Conservation (phyloP, 2,113 vertebrate genomes). For the Physeter macrocephalus region DNA sequence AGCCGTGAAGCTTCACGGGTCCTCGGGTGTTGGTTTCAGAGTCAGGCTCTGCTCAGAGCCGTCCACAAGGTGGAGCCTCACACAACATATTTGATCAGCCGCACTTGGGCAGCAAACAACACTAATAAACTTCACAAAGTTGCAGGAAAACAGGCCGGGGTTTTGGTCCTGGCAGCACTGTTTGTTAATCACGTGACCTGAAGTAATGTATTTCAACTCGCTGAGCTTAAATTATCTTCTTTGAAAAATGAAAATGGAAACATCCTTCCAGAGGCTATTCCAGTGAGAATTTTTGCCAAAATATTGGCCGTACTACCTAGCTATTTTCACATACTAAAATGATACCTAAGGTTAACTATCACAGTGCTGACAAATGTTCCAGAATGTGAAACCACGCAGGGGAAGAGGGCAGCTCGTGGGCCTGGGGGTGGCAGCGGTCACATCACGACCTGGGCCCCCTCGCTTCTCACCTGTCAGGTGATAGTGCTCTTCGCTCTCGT, state of each 20-base stretch:
- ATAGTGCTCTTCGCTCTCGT: slow-evolving; percentile 96
- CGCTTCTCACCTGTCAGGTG: slow-evolving; percentile 89
- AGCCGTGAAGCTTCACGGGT: rapidly evolving
- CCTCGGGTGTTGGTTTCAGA: rapidly evolving
- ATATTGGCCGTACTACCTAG: rapidly evolving
- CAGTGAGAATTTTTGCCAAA: not conserved
- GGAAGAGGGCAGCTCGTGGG: rapidly evolving
- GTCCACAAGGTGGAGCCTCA: slow-evolving; percentile 73
- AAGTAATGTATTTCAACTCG: not conserved
- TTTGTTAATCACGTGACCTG: not conserved
- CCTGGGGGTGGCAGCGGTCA: rapidly evolving
- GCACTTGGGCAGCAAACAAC: rapidly evolving
- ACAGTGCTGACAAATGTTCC: rapidly evolving
- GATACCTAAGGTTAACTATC: not conserved
- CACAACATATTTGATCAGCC: not conserved
- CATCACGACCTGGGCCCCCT: rapidly evolving
- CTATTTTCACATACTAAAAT: rapidly evolving
- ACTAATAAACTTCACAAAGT: rapidly evolving
- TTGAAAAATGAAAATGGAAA: not conserved
- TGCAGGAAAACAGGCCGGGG: rapidly evolving
- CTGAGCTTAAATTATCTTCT: not conserved
- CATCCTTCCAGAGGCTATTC: too few species aligned
- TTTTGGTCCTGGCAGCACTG: rapidly evolving
- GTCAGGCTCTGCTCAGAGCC: not conserved
- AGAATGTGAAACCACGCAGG: rapidly evolving